Base-by-base conservation (phyloP, 2,888 invertebrate genomes). In the Ypsolopha sequella region DNA sequence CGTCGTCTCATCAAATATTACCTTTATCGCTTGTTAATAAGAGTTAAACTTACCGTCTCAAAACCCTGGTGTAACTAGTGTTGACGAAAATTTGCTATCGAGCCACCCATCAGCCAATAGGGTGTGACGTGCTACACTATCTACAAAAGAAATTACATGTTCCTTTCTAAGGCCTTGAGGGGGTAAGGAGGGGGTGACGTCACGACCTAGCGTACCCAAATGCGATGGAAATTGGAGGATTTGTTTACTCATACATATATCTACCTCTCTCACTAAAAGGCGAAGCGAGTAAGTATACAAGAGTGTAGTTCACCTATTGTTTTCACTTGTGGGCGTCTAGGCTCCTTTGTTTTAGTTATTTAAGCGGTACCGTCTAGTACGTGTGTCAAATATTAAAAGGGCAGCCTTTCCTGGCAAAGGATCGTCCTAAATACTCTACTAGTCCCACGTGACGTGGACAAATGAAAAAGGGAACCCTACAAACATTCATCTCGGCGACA, bases 191-290 rank as follows among this genome's bases (percentile, higher is more conserved):
- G 60, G 34, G 63, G 61, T 77, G 75, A 73, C 72, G 76, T 78
- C 77, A 77, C 70, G 43, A 60, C 59, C 61, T 74, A 71, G 81
- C 85, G 84, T 82, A 41, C 50, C 50, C 36, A 87, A 86, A 87
- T 82, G 85, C 78, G 80, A 87, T 87, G 87, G 87, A 87, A 87
- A 87, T 86, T 80, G 84, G 80, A 84, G 86, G 87, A 87, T 87
- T 87, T 87, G 87, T 87, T 87, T 87, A 87, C 87, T 78, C 81
- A 85, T 24, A 24, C 24, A 24, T 86, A 84, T 87, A 82, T 80
- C n/a, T n/a, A n/a, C n/a, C n/a, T n/a, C 73, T 81, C 82, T 85
- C 76, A 84, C 81, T 87, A 87, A 87, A 87, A 87, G 86, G 86
- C 77, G 65, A 65, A 70, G 73, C 75, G 69, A 55, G 62, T 53